Percentiles rank a stretch among this genome's conserved stretches.
These are phyloP conservation scores for Ichneumoninae sp. DNA, from an alignment of 2,888 invertebrate genomes.

Conservation along the genomic window DNA sequence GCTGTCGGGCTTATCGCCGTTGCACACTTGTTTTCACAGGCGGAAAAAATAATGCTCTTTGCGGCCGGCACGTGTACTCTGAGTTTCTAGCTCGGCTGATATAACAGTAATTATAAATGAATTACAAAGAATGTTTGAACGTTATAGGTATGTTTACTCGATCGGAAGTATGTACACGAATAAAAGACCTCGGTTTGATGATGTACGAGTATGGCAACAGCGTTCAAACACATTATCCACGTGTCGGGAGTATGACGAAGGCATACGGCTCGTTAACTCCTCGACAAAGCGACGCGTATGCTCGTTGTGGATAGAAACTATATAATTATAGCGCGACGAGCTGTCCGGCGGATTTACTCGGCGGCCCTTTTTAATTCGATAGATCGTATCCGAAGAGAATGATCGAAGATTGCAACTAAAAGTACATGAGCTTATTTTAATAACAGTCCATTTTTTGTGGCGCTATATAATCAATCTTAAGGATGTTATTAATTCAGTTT, in stretches of 20 bases:
- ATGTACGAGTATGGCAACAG: slow-evolving; percentile 2
- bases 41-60: background rate
- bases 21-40: background rate
- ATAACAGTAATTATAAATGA: background rate
- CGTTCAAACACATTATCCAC: slow-evolving; percentile 35
- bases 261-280: background rate
- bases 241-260: slow-evolving; percentile 15
- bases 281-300: background rate
- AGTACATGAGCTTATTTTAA: no score
- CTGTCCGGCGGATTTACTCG: no score
- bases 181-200: background rate
- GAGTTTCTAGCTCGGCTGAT: background rate
- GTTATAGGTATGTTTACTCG: background rate
- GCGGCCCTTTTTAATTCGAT: no score
- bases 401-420: no score
- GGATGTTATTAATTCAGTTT: no score
- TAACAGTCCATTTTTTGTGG: no score
- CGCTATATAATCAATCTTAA: no score
- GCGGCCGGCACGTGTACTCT: background rate
- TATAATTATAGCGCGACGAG: slow-evolving; percentile 32
- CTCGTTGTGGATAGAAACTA: slow-evolving; percentile 20
- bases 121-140: background rate
- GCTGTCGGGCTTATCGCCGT: background rate
- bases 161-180: background rate
- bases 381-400: no score